Evolutionary conservation across 1,140 invertebrate species (phyloP).

Genomic region (Drosophila melanica): DNA sequence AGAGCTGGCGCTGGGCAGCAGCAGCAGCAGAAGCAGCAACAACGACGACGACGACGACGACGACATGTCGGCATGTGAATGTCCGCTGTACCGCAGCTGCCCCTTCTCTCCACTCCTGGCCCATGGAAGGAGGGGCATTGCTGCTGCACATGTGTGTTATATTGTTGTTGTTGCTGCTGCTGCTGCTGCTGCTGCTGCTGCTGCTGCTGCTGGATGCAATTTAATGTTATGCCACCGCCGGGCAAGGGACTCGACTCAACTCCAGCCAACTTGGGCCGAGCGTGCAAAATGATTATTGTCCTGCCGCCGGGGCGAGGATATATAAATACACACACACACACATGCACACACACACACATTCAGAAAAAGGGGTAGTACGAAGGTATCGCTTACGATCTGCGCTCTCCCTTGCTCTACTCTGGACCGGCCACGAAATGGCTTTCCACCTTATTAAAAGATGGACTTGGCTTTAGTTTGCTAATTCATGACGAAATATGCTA

Average conservation of each 20-base stretch:
- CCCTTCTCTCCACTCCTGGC: background rate
- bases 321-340: constrained; percentile 1
- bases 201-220: constrained; percentile 58
- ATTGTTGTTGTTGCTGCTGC: constrained; percentile 37
- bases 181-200: constrained; percentile 41
- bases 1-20: constrained; percentile 63
- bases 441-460: constrained; percentile 67
- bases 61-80: constrained; percentile 44
- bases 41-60: constrained; percentile 5
- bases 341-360: constrained; percentile 4
- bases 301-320: constrained; percentile 37
- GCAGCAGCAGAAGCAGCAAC: constrained; percentile 15
- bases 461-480: constrained; percentile 45
- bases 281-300: constrained; percentile 72
- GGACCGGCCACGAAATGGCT: constrained; percentile 34
- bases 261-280: constrained; percentile 1
- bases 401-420: constrained; percentile 2
- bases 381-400: too few species aligned
- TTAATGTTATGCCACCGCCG: constrained; percentile 68
- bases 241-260: constrained; percentile 34
- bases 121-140: background rate
- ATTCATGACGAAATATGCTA: constrained; percentile 75
- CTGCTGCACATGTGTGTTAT: constrained; percentile 26
- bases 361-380: too few species aligned
- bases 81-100: constrained; percentile 29